phyloP scores from a whole-genome alignment of 2,113 vertebrate genomes.

The Jacana jacana region DNA sequence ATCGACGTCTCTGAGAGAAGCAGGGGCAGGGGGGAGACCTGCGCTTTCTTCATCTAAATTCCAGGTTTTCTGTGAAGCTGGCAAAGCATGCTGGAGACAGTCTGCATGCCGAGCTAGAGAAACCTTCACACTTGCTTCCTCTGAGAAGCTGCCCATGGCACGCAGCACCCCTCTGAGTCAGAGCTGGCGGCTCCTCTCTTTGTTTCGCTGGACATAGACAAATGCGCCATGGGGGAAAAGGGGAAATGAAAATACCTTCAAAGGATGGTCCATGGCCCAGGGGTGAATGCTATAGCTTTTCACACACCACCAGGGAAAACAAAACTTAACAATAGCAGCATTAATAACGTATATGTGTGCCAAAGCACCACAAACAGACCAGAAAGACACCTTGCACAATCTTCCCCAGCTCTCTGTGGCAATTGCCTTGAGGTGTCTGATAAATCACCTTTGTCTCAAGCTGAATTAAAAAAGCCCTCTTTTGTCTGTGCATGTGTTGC shows the following conservation, averaged over 20 bases:
- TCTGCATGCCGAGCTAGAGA: neutral
- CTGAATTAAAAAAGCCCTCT: neutral
- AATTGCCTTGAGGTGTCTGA: neutral
- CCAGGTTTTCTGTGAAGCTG: neutral
- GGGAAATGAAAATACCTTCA: neutral
- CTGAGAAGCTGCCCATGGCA: neutral
- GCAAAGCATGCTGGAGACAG: neutral
- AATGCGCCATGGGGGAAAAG: neutral
- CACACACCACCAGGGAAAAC: neutral
- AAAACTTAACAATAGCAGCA: neutral
- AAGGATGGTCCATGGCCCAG: neutral
- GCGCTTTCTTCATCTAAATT: neutral
- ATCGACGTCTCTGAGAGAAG: neutral
- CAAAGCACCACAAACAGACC: neutral
- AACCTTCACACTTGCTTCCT: neutral
- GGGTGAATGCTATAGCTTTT: neutral
- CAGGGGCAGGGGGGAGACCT: neutral
- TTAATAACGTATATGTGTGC: neutral
- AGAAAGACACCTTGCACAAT: neutral
- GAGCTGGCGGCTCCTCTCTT: neutral
- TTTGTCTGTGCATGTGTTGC: neutral
- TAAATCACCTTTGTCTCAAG: neutral
- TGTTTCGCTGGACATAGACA: neutral
- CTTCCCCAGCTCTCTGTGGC: neutral
- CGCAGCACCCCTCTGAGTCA: constrained; percentile 9